Base-by-base conservation (phyloP, 2,888 invertebrate genomes). In the Drosophila nigritarsus region DNA sequence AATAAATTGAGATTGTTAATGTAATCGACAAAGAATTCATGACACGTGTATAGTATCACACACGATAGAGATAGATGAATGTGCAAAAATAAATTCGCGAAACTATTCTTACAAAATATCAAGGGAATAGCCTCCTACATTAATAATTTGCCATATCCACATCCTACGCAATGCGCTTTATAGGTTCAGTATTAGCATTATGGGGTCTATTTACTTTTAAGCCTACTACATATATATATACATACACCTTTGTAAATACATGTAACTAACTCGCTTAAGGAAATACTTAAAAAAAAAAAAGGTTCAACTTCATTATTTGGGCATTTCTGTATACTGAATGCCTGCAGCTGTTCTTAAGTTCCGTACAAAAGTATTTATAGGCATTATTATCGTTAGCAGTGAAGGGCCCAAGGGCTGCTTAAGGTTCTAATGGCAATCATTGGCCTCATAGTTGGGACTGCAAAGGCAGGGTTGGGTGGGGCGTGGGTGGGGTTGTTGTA, bases 321-420 rank as follows among this genome's bases (percentile, higher is more conserved):
- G 11, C 54, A 49, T 69, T 48, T 24, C 8, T 13, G 15, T 69
- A 56, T 24, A 53, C 45, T 68, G 53, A 67, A 75, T 74, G 63
- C 74, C 55, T 45, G 30, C 59, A 34, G 50, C 62, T 62, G 55
- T 38, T 38, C 20, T 24, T 38, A 49, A 15, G 34, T 11, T 29
- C 9, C 18, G 48, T 75, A 75, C 62, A 51, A 61, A 62, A 69
- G 67, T 74, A 61, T 75, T 69, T 59, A 75, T 75, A 61, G 58
- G 65, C 61, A 50, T 65, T 62, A 80, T 70, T 65, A 75, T 45
- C 38, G 58, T 75, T 69, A 18, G 42, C 56, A 53, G 60, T 51
- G 51, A 27, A 18, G 32, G 13, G 67, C 56, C 34, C 24, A 18
- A 24, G 34, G 27, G 36, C 18, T 45, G 48, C 27, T 42, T 42